Percentiles rank a stretch among this genome's conserved stretches.
Evolutionary conservation across 1,140 invertebrate genomes (phyloP).

Genomic region (Trachymyrmex septentrionalis): DNA sequence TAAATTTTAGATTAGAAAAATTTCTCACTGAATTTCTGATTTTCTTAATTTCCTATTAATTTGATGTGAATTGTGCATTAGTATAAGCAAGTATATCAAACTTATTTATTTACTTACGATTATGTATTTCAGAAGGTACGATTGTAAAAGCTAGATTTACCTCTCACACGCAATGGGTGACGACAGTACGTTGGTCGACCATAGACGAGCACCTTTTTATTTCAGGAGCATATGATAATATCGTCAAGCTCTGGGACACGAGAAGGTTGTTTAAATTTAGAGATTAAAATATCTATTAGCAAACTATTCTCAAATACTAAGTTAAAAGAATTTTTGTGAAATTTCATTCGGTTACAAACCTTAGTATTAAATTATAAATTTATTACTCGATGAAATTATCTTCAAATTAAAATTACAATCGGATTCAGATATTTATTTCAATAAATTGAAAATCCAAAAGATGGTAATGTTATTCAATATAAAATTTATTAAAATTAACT

Average conservation of each 20-base stretch:
- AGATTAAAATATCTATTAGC: conserved; percentile 19
- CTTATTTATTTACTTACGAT: neutral
- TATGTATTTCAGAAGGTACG: conserved; percentile 90
- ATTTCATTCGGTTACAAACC: neutral
- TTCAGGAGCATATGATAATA: conserved; percentile 96
- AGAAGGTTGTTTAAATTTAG: conserved; percentile 92
- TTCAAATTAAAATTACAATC: neutral
- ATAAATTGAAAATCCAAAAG: conserved; percentile 15
- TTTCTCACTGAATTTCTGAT: conserved; percentile 1
- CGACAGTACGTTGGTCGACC: conserved; percentile 96
- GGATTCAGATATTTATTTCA: conserved; percentile 47
- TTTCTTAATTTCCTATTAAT: neutral
- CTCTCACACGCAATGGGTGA: conserved; percentile 97
- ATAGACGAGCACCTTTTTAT: conserved; percentile 95
- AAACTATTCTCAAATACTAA: neutral
- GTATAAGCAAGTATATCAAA: neutral
- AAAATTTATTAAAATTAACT: conserved; percentile 25
- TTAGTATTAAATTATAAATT: conserved; percentile 21
- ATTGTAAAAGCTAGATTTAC: conserved; percentile 95
- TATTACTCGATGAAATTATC: neutral
- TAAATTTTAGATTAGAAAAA: conserved; percentile 33
- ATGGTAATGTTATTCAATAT: neutral
- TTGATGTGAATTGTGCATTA: neutral
- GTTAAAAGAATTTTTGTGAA: neutral
- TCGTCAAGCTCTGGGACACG: conserved; percentile 98